A percentile compares a stretch with the other conserved stretches of the same genome.
phyloP scores from a whole-genome alignment of 2,113 vertebrate species.

The Gnathonemus longibarbis region DNA sequence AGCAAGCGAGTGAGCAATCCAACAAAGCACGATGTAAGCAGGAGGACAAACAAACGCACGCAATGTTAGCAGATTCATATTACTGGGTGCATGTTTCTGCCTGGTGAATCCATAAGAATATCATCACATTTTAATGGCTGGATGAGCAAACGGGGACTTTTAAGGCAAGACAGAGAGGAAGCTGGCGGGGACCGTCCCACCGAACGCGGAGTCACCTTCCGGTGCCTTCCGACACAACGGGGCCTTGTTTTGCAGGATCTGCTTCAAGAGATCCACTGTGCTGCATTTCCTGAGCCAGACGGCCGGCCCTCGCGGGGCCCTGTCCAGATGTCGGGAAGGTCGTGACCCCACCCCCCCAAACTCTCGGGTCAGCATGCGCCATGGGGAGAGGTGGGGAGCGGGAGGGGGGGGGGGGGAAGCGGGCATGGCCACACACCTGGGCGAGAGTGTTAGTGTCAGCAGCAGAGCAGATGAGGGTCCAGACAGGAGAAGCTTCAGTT shows the following conservation, averaged over 20 bases:
- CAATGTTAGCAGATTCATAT: background rate
- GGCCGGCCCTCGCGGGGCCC: background rate
- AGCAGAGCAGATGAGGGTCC: background rate
- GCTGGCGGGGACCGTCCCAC: background rate
- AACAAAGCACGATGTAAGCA: background rate
- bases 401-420: constrained; percentile 3
- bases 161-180: background rate
- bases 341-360: constrained; percentile 23
- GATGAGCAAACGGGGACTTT: background rate
- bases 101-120: background rate
- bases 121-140: background rate
- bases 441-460: background rate
- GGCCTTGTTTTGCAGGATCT: background rate
- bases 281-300: background rate
- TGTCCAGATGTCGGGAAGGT: background rate
- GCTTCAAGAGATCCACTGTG: constrained; percentile 6
- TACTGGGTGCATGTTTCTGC: background rate
- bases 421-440: background rate
- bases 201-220: background rate
- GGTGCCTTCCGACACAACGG: background rate
- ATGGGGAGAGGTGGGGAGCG: background rate
- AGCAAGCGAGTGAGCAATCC: background rate
- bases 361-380: background rate
- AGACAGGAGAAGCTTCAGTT: background rate
- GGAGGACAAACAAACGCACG: background rate